Evolutionary conservation across 2,113 vertebrate species (phyloP), one percentile per base, ranked within the genome.

Genomic region (Xiphophorus hellerii): DNA sequence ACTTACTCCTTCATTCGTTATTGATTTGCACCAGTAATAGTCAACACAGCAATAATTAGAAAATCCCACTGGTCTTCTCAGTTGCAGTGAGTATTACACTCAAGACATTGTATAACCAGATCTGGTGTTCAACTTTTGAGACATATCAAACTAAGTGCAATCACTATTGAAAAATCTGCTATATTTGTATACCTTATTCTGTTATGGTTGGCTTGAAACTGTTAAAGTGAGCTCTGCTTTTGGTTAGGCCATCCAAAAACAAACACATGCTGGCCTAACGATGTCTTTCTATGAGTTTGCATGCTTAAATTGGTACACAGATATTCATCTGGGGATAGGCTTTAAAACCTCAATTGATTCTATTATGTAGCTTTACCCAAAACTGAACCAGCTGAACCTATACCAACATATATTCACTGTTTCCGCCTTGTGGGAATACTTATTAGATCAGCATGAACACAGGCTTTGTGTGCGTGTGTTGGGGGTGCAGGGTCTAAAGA

Each of bases 371-470:
- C 51, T 58, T 58, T 10, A 58, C 51, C 25, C 51, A 58, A 58
- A 58, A 58, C 25, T 58, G 10, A 48, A 58, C 25, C 51, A 58
- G 51, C 22, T 58, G 51, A 58, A 58, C 51, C 25, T 25, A 22
- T n/a, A 17, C 51, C 25, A 11, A 2, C 51, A 10, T n/a, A 58
- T 58, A n/a, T 58, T 9, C 51, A 4, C 51, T 3, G 22, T n/a
- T 58, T 58, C 22, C 51, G 2, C 22, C 51, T 58, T 7, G 25
- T n/a, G 51, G 51, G 51, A 58, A 58, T 58, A 58, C 5, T 58
- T 58, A 58, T n/a, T 58, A 20, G 44, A 48, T 48, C 44, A 48
- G 44, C 44, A 48, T 82, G 73, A 81, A 83, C 84, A 77, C 69
- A 75, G 65, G 72, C 20, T 51, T 74, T 25, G 37, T 67, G 51